Conservation (phyloP, 1,140 invertebrate genomes). For the Drosophila parabipectinata region DNA sequence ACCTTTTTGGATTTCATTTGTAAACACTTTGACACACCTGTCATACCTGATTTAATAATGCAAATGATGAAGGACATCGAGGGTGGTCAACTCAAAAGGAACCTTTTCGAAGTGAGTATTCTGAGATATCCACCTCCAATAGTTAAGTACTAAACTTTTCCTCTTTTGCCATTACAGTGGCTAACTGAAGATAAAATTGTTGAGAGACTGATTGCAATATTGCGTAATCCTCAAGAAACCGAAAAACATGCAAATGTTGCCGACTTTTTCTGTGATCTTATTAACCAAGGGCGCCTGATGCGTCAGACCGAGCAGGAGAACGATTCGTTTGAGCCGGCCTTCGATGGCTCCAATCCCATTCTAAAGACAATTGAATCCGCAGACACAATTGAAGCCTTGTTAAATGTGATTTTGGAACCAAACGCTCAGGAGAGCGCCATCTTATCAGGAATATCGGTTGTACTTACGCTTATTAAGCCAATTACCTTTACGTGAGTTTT, state of each 20-base stretch:
- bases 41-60: constrained; percentile 96
- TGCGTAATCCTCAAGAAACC: constrained; percentile 90
- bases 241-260: constrained; percentile 92
- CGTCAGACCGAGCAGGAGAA: constrained; percentile 86
- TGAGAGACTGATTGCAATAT: constrained; percentile 91
- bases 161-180: constrained; percentile 89
- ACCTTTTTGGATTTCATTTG: constrained; percentile 94
- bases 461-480: constrained; percentile 89
- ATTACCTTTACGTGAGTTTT: constrained; percentile 74
- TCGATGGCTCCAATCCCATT: constrained; percentile 79
- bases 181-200: constrained; percentile 94
- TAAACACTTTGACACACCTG: constrained; percentile 96
- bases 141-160: neutral
- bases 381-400: constrained; percentile 85
- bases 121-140: neutral
- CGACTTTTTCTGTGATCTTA: constrained; percentile 92
- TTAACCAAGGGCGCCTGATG: constrained; percentile 88
- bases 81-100: constrained; percentile 90
- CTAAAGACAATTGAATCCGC: constrained; percentile 75
- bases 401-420: constrained; percentile 89
- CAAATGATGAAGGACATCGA: constrained; percentile 94
- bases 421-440: constrained; percentile 90
- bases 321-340: constrained; percentile 79
- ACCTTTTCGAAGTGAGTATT: constrained; percentile 91
- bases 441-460: constrained; percentile 91